phyloP scores from a whole-genome alignment of 2,113 vertebrate genomes.

The Ochotona princeps region DNA sequence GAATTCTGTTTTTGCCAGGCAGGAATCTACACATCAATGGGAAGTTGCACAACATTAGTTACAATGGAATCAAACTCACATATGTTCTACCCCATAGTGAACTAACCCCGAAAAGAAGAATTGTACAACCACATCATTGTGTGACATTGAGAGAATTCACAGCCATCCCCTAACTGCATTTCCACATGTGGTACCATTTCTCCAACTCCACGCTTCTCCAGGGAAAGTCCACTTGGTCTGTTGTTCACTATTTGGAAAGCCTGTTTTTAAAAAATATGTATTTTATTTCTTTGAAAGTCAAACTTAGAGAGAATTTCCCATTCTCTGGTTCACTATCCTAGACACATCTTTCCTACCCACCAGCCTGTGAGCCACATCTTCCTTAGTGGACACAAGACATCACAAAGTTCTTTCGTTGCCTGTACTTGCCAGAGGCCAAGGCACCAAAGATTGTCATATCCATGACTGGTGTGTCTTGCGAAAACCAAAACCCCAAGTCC shows the following conservation, averaged over 20 bases:
- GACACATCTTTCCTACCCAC: not conserved
- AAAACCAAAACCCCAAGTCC: not conserved
- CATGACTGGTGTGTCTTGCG: not conserved
- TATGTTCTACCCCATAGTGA: not conserved
- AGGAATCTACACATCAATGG: not conserved
- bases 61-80: not conserved
- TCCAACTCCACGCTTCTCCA: not conserved
- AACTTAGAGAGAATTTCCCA: too few species aligned
- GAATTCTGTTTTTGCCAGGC: not conserved
- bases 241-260: slow-evolving; percentile 28
- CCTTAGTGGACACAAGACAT: not conserved
- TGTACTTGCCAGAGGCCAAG: not conserved
- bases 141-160: not conserved
- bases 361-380: not conserved
- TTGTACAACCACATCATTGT: not conserved
- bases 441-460: not conserved
- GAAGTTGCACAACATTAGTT: not conserved
- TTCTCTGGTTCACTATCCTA: too few species aligned
- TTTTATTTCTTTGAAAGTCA: too few species aligned
- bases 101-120: not conserved
- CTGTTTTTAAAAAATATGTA: too few species aligned
- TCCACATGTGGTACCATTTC: not conserved
- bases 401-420: fast-evolving
- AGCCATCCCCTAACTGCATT: not conserved
- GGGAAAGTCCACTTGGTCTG: not conserved